These are phyloP conservation scores for Takifugu bimaculatus DNA, from an alignment of 2,113 vertebrate genomes.

Conservation along the genomic window DNA sequence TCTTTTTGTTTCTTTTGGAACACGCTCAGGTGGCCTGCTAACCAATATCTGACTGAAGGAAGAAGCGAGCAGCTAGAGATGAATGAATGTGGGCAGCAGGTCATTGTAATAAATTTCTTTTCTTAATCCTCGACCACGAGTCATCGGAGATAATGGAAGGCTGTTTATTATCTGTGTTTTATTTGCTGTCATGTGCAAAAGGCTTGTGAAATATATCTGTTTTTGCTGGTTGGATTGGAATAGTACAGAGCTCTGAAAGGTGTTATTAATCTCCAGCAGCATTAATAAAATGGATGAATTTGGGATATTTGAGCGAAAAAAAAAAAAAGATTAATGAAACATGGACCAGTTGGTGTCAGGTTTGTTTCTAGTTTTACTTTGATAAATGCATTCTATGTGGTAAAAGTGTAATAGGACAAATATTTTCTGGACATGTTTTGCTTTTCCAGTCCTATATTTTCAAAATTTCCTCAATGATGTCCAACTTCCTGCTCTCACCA, in stretches of 20 bases:
- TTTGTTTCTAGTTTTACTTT: background rate
- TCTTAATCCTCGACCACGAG: conserved; percentile 15
- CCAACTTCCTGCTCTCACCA: conserved; percentile 40
- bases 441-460: conserved; percentile 17
- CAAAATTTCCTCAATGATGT: conserved; percentile 21
- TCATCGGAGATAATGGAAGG: conserved; percentile 7
- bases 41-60: conserved; percentile 37
- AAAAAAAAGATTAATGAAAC: background rate
- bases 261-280: conserved; percentile 1
- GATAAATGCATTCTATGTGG: too few species aligned
- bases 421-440: too few species aligned
- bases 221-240: conserved; percentile 28
- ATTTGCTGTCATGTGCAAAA: conserved; percentile 20
- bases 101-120: conserved; percentile 53
- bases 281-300: conserved; percentile 18
- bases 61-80: conserved; percentile 37
- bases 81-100: conserved; percentile 35
- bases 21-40: conserved; percentile 49
- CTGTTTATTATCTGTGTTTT: conserved; percentile 24
- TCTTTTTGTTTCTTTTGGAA: conserved; percentile 64
- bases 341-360: background rate
- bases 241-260: conserved; percentile 1
- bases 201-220: conserved; percentile 20
- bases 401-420: too few species aligned
- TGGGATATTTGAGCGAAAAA: background rate